These are phyloP conservation scores for Miniopterus natalensis DNA, from an alignment of 2,113 vertebrate genomes.

Conservation along the genomic window DNA sequence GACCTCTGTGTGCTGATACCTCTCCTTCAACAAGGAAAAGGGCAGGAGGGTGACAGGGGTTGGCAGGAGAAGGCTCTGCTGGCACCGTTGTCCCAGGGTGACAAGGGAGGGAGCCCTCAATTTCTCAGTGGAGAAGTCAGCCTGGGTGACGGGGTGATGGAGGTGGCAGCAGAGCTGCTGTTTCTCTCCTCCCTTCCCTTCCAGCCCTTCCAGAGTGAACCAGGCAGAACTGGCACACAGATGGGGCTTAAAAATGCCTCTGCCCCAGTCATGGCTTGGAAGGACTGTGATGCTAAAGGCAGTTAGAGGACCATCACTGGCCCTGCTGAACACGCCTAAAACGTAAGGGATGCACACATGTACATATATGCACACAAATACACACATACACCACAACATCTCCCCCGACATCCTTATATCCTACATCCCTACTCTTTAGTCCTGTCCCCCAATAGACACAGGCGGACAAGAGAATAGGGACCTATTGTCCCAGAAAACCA, in stretches of 20 bases:
- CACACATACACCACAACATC: background rate
- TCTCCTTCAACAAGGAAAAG: background rate
- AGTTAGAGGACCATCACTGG: background rate
- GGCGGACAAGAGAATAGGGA: background rate
- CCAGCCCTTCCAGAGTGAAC: background rate
- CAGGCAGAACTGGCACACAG: background rate
- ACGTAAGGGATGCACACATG: background rate
- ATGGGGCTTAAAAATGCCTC: background rate
- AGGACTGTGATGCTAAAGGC: background rate
- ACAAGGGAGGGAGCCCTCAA: background rate
- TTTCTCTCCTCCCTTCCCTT: background rate
- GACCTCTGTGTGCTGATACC: fast-evolving
- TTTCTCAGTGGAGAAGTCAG: background rate
- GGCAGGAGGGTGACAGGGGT: fast-evolving
- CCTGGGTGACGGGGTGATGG: background rate
- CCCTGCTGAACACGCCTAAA: background rate
- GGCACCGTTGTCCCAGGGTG: background rate
- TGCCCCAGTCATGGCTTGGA: background rate
- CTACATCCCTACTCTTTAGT: background rate
- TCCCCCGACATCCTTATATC: background rate
- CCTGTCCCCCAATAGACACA: too few species aligned
- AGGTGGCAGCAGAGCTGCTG: background rate
- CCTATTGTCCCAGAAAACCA: background rate
- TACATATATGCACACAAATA: background rate
- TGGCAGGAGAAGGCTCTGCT: background rate